phyloP scores from a whole-genome alignment of 2,888 invertebrate genomes.

The Xylota segnis region DNA sequence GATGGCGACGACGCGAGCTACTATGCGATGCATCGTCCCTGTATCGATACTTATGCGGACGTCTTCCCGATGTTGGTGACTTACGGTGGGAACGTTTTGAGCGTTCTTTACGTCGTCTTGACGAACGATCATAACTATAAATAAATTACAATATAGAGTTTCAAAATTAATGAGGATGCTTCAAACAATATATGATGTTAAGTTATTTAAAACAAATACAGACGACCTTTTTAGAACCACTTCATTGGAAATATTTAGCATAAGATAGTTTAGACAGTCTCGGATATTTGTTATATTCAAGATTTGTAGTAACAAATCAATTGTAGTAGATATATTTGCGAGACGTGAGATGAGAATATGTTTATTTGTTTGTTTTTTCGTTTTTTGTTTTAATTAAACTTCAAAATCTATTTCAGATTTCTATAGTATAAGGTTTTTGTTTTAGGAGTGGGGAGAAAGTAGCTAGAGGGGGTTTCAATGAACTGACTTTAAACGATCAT shows the following conservation, averaged over 20 bases:
- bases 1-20: slow-evolving; percentile 83
- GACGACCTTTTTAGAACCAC: slow-evolving; percentile 55
- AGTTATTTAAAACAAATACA: slow-evolving; percentile 41
- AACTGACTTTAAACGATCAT: background rate
- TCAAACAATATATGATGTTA: background rate
- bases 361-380: slow-evolving; percentile 13
- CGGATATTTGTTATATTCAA: slow-evolving; percentile 2
- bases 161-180: slow-evolving; percentile 9
- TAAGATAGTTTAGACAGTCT: slow-evolving; percentile 40
- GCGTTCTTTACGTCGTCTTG: slow-evolving; percentile 92
- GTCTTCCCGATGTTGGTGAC: slow-evolving; percentile 91
- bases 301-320: background rate
- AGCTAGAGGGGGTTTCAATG: background rate
- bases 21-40: slow-evolving; percentile 84
- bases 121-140: slow-evolving; percentile 87
- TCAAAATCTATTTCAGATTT: slow-evolving; percentile 47
- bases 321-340: background rate
- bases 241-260: slow-evolving; percentile 60
- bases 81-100: slow-evolving; percentile 94
- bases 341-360: slow-evolving; percentile 15
- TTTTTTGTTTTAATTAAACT: slow-evolving; percentile 22
- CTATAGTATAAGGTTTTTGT: slow-evolving; percentile 30
- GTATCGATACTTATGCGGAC: slow-evolving; percentile 88
- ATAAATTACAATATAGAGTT: slow-evolving; percentile 18
- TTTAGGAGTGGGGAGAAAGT: slow-evolving; percentile 51